Percentiles rank a stretch among this genome's conserved stretches.
Conservation (phyloP, 23 tunicate genomes). For the Clavelina lepadiformis region DNA sequence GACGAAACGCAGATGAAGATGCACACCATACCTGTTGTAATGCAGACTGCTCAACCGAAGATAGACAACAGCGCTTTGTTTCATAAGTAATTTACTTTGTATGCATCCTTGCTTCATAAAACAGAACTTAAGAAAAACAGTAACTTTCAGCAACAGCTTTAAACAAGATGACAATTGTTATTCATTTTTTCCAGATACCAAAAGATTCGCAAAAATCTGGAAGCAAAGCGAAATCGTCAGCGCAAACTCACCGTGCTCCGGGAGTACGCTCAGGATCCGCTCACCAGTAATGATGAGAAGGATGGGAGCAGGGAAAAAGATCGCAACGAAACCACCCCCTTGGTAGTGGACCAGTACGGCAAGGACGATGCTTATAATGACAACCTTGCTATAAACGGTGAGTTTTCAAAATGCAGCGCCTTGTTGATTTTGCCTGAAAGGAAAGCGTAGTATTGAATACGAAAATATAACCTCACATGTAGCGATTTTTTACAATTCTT, state of each 20-base stretch:
- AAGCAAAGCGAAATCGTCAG: conserved; percentile 38
- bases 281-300: conserved; percentile 71
- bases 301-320: not conserved
- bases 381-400: conserved; percentile 3
- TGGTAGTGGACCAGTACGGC: not conserved
- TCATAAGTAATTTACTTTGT: conserved; percentile 28
- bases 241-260: conserved; percentile 56
- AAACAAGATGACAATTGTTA: too few relatives aligned
- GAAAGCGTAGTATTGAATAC: too few relatives aligned
- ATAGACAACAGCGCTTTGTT: conserved; percentile 34
- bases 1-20: conserved; percentile 68
- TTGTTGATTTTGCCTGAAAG: too few relatives aligned
- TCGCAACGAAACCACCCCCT: not conserved
- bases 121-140: too few relatives aligned
- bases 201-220: conserved; percentile 52
- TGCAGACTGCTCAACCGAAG: conserved; percentile 47
- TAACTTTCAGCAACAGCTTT: too few relatives aligned
- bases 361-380: conserved; percentile 8
- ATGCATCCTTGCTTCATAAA: not conserved
- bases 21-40: conserved; percentile 77
- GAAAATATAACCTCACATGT: too few relatives aligned
- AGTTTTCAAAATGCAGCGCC: too few relatives aligned
- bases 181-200: conserved; percentile 46
- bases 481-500: too few relatives aligned
- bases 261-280: conserved; percentile 82